Percentiles rank a stretch among this genome's conserved stretches.
Conservation (phyloP, 2,888 invertebrate species). For the Leucania comma region DNA sequence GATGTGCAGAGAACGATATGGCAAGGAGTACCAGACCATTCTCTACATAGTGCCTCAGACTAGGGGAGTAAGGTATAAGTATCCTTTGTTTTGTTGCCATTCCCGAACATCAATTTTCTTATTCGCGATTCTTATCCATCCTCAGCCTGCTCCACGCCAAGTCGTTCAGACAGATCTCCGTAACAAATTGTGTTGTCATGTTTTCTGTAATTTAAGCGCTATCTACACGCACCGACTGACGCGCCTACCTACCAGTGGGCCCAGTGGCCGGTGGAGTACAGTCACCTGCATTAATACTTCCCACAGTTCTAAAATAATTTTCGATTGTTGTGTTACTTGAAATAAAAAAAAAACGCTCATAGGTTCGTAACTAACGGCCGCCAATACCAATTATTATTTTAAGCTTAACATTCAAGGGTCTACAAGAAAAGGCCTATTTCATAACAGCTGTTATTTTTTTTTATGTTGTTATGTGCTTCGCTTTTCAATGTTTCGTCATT, state of each 20-base stretch:
- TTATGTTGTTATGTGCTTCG: neutral
- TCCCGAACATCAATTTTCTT: neutral
- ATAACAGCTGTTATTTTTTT: no score
- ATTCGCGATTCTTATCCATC: conserved; percentile 40
- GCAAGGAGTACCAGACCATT: no score
- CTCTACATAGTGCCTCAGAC: no score
- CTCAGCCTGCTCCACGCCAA: conserved; percentile 11
- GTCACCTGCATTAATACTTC: neutral
- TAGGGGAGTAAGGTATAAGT: no score
- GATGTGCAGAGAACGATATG: no score
- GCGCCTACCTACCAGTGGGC: conserved; percentile 17
- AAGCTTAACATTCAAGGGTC: no score
- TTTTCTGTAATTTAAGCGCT: conserved; percentile 81
- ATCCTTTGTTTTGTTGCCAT: no score
- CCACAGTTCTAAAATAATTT: neutral
- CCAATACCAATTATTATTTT: no score
- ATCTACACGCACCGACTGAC: conserved; percentile 67
- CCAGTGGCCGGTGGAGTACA: no score
- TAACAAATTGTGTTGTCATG: conserved; percentile 86
- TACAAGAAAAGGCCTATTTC: neutral
- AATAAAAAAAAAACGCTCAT: no score
- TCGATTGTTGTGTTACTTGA: no score
- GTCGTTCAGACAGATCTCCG: conserved; percentile 63
- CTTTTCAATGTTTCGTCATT: neutral
- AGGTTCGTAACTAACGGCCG: no score